Percentiles rank a stretch among this genome's conserved stretches.
Conservation (phyloP, 2,888 invertebrate species). For the Heliothis peltigera region DNA sequence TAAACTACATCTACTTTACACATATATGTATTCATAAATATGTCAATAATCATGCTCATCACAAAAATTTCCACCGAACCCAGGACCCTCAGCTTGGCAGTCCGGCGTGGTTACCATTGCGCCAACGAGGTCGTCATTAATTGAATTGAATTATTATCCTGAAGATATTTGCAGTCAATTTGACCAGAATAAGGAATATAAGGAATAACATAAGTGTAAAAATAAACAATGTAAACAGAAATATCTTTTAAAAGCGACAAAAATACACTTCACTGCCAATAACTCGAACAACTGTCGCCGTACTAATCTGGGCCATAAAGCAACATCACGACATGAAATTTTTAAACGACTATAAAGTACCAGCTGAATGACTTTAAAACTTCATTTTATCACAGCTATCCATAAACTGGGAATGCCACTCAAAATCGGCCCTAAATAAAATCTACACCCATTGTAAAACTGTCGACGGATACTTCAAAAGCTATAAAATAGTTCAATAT, state of each 20-base stretch:
- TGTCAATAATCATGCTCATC: too few relatives aligned
- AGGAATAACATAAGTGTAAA: too few relatives aligned
- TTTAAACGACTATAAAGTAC: conserved; percentile 39
- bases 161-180: too few relatives aligned
- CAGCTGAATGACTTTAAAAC: conserved; percentile 44
- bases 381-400: conserved; percentile 34
- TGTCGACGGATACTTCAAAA: conserved; percentile 53
- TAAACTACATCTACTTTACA: too few relatives aligned
- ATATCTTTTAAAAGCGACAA: not conserved
- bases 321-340: conserved; percentile 13
- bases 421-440: conserved; percentile 53
- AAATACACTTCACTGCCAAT: conserved; percentile 7
- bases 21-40: too few relatives aligned
- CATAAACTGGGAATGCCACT: conserved; percentile 49
- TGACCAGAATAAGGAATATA: too few relatives aligned
- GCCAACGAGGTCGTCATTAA: too few relatives aligned
- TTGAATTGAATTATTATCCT: too few relatives aligned
- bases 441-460: conserved; percentile 51
- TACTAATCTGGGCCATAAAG: conserved; percentile 12
- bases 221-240: not conserved
- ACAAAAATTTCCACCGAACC: too few relatives aligned
- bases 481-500: conserved; percentile 56
- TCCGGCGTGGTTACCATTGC: too few relatives aligned
- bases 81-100: too few relatives aligned
- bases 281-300: not conserved